A percentile compares a stretch with the other conserved stretches of the same genome.
Conservation (phyloP, 2,113 vertebrate genomes). For the Corapipo altera region DNA sequence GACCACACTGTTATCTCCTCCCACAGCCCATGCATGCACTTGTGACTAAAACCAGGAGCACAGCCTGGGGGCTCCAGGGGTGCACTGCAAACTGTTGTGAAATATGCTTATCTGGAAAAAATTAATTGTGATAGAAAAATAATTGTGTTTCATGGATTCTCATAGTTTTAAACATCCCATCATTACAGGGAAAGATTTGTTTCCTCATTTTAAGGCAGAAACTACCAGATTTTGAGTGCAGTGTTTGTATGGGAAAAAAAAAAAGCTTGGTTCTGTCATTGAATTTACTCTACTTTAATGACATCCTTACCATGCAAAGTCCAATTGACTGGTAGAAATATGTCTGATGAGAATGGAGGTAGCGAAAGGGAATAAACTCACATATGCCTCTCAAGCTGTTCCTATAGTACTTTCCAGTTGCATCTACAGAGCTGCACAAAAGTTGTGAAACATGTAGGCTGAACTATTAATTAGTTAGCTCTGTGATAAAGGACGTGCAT, state of each 20-base stretch:
- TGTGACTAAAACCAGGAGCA: not conserved
- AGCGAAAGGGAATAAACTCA: not conserved
- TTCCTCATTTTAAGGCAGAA: fast-evolving
- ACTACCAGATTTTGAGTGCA: not conserved
- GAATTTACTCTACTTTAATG: not conserved
- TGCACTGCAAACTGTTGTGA: not conserved
- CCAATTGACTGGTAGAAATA: conserved; percentile 27
- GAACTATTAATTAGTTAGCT: not conserved
- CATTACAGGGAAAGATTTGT: not conserved
- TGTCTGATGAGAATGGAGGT: not conserved
- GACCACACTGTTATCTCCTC: fast-evolving
- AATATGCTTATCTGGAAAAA: not conserved
- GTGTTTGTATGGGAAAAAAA: not conserved
- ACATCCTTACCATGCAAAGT: not conserved
- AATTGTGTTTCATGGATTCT: not conserved
- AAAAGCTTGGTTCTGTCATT: not conserved
- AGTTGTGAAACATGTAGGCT: not conserved
- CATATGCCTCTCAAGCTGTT: conserved; percentile 43
- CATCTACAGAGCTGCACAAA: not conserved
- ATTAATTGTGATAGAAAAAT: not conserved
- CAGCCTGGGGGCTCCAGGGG: not conserved
- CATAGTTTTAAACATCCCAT: not conserved
- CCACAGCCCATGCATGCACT: fast-evolving
- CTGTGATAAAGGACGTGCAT: not conserved
- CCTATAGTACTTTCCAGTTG: not conserved